Evolutionary conservation across 37 sponge, comb jelly and placozoan genomes (phyloP), one percentile per base, ranked within the genome.

Genomic region (Spongilla lacustris): DNA sequence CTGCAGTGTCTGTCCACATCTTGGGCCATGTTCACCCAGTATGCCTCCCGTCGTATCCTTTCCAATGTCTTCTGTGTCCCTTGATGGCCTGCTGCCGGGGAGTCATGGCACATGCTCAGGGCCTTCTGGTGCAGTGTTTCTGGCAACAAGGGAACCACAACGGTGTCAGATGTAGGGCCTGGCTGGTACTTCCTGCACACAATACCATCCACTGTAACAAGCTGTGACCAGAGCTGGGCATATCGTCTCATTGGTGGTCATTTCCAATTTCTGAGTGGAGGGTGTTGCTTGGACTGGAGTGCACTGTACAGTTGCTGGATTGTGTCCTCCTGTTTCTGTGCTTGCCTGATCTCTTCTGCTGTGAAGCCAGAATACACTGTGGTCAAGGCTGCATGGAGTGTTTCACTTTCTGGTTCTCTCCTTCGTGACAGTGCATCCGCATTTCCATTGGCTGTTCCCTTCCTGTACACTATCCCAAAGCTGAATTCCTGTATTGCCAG

Each of bases 21-120:
- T 6, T 12, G 37, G 27, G 86, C 85, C 83, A 88, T 84, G 35
- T 83, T 69, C 12, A 92, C 85, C 88, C 93, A 88, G 37, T 85
- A 92, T 27, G 74, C 87, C 24, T 67, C 70, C 0, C 50, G 37
- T 2, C 77, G 76, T 14, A 92, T 27, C 26, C 88, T 30, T 1
- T 79, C 72, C 38, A 92, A 50, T 36, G 93, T 92, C 73, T 84
- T 88, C 24, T 85, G 86, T 50, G 46, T 35, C 26, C 93, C 93
- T 25, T 37, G 86, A 70, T 92, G 93, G 36, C 93, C 89, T 21
- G 86, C 79, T 22, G 23, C 66, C 0, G 76, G 77, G 3, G 36
- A n/a, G 48, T 90, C 82, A 76, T 90, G 81, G 9, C 12, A 34
- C 0, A 67, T 67, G 4, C 0, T n/a, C 23, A 90, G 81, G 17